phyloP scores from a whole-genome alignment of 2,113 vertebrate genomes.

The Seriola rivoliana region DNA sequence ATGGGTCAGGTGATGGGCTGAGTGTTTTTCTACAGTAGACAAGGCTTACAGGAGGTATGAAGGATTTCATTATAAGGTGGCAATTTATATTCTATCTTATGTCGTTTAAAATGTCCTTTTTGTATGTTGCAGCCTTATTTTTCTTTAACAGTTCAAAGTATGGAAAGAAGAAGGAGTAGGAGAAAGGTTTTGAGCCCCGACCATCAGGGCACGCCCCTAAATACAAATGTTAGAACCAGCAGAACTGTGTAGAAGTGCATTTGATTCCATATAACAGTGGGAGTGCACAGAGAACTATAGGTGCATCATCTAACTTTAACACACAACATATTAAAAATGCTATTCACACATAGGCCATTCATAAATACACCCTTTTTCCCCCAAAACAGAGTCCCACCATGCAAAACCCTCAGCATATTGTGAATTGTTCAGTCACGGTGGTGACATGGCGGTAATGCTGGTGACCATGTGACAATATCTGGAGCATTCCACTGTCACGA shows the following conservation, averaged over 20 bases:
- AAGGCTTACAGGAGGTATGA: not conserved
- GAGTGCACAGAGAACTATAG: not conserved
- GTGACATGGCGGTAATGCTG: slow-evolving; percentile 46
- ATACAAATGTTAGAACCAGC: slow-evolving; percentile 7
- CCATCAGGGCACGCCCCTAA: not conserved
- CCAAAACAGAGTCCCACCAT: slow-evolving; percentile 26
- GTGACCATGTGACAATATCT: slow-evolving; percentile 67
- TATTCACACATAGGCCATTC: slow-evolving; percentile 41
- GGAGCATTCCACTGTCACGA: slow-evolving; percentile 66
- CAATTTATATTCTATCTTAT: not conserved
- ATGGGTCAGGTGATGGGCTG: not conserved
- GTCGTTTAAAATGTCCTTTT: not conserved
- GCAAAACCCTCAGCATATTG: slow-evolving; percentile 28
- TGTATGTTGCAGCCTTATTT: not conserved
- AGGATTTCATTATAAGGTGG: not conserved
- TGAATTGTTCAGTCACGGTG: slow-evolving; percentile 44
- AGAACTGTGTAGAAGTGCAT: not conserved
- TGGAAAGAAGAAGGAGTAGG: not conserved
- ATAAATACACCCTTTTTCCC: not conserved
- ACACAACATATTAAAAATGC: slow-evolving; percentile 4
- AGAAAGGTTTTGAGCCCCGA: not conserved
- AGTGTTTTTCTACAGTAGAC: not conserved
- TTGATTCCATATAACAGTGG: slow-evolving; percentile 21
- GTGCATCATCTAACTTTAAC: slow-evolving; percentile 1
- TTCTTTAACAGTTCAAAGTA: not conserved